Percentiles rank a stretch among this genome's conserved stretches.
Conservation (phyloP, 2,888 invertebrate species). For the Drosophila nr. fundita region DNA sequence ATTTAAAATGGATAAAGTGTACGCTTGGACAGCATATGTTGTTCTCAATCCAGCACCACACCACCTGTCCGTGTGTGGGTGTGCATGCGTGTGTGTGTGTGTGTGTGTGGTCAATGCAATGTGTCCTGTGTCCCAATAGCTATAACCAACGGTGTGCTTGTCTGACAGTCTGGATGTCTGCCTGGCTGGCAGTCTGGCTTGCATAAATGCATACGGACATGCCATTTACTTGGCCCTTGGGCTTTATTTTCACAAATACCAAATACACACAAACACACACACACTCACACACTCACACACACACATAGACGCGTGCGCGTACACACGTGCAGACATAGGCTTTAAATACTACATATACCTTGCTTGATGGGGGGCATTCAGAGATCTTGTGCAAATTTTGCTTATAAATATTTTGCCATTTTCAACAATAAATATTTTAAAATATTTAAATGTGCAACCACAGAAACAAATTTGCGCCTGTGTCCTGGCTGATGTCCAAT, state of each 20-base stretch:
- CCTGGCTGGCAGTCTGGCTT: slow-evolving; percentile 34
- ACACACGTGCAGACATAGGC: slow-evolving; percentile 2
- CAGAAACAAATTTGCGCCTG: slow-evolving; percentile 45
- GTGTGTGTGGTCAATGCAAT: slow-evolving; percentile 33
- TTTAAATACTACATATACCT: slow-evolving; percentile 19
- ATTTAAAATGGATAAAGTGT: slow-evolving; percentile 62
- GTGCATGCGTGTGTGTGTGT: slow-evolving; percentile 17
- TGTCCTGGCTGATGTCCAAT: slow-evolving; percentile 13
- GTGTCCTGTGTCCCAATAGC: slow-evolving; percentile 30
- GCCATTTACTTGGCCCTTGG: slow-evolving; percentile 53
- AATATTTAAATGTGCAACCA: slow-evolving; percentile 68
- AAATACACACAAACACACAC: slow-evolving; percentile 38
- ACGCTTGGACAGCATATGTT: slow-evolving; percentile 54
- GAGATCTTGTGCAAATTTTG: slow-evolving; percentile 61
- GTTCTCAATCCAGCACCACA: slow-evolving; percentile 24
- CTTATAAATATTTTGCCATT: slow-evolving; percentile 71
- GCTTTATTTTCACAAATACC: slow-evolving; percentile 62
- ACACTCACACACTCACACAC: background rate
- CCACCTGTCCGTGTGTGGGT: slow-evolving; percentile 29
- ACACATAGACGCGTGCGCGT: slow-evolving; percentile 25
- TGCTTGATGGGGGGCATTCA: slow-evolving; percentile 10
- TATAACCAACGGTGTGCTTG: slow-evolving; percentile 27
- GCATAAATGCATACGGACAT: slow-evolving; percentile 55
- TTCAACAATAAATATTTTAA: slow-evolving; percentile 74
- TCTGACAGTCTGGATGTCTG: slow-evolving; percentile 6